Percentiles rank a stretch among this genome's conserved stretches.
Evolutionary conservation across 2,113 vertebrate species (phyloP).

Genomic region (Cynoglossus semilaevis): DNA sequence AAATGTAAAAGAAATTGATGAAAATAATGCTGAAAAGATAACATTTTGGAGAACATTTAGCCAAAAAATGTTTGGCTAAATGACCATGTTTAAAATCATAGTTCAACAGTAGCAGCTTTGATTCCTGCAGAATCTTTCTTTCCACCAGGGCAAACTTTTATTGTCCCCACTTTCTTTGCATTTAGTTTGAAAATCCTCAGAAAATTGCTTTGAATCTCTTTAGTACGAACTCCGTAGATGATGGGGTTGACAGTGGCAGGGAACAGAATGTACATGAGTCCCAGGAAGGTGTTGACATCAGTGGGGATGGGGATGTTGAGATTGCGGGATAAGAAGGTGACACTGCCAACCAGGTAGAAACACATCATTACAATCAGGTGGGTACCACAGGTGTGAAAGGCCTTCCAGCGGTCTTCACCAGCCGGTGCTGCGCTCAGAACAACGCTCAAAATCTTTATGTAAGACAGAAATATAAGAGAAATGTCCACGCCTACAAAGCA

Average conservation of each 20-base stretch:
- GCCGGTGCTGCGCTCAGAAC: slow-evolving; percentile 55
- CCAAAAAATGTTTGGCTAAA: too few relatives aligned
- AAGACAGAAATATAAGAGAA: slow-evolving; percentile 73
- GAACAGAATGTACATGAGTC: slow-evolving; percentile 75
- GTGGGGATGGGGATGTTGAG: slow-evolving; percentile 61
- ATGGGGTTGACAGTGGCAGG: slow-evolving; percentile 77
- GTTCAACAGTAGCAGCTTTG: not conserved
- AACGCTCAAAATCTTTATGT: slow-evolving; percentile 64
- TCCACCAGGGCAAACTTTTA: slow-evolving; percentile 34
- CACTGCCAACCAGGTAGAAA: slow-evolving; percentile 76
- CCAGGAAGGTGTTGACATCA: slow-evolving; percentile 75
- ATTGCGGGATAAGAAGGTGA: slow-evolving; percentile 76
- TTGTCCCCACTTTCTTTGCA: slow-evolving; percentile 18
- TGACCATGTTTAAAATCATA: too few relatives aligned
- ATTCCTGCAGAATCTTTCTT: not conserved
- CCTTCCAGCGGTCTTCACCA: slow-evolving; percentile 69
- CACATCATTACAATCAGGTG: slow-evolving; percentile 78
- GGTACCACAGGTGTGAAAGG: slow-evolving; percentile 78
- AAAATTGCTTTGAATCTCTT: slow-evolving; percentile 72
- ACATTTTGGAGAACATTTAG: too few relatives aligned
- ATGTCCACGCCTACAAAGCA: slow-evolving; percentile 77
- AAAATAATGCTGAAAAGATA: too few relatives aligned
- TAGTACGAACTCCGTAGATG: slow-evolving; percentile 77
- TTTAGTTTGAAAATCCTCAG: slow-evolving; percentile 44
- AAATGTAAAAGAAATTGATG: too few relatives aligned